Conservation (phyloP, 2,888 invertebrate genomes). For the Eilema depressum region DNA sequence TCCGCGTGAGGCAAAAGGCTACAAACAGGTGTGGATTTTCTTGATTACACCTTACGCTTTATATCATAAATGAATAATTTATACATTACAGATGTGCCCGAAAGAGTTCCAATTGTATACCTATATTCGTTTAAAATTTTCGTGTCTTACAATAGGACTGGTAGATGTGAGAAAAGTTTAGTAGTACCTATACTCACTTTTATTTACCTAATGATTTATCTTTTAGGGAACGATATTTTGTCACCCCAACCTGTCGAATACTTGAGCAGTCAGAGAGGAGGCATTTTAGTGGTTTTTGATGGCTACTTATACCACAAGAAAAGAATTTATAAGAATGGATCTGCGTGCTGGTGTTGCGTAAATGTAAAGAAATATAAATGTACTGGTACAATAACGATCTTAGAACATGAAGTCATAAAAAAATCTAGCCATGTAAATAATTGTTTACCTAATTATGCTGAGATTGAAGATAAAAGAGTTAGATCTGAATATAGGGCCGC, state of each 20-base stretch:
- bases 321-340: neutral
- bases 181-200: too few species aligned
- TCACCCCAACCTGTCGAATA: neutral
- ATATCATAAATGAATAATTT: too few species aligned
- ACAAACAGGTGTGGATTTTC: too few species aligned
- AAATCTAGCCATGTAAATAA: neutral
- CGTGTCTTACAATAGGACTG: too few species aligned
- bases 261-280: neutral
- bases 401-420: neutral
- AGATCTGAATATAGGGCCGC: neutral
- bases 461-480: neutral
- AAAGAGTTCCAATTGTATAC: too few species aligned
- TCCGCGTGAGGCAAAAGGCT: too few species aligned
- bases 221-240: too few species aligned
- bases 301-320: constrained; percentile 9
- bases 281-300: neutral
- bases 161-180: too few species aligned
- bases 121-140: too few species aligned
- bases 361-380: constrained; percentile 5
- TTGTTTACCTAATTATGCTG: constrained; percentile 1
- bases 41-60: too few species aligned
- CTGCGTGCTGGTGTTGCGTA: neutral
- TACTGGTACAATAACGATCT: neutral
- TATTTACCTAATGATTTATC: too few species aligned
- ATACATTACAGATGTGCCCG: too few species aligned